A percentile compares a stretch with the other conserved stretches of the same genome.
Conservation (phyloP, 2,113 vertebrate species). For the Furnarius figulus region DNA sequence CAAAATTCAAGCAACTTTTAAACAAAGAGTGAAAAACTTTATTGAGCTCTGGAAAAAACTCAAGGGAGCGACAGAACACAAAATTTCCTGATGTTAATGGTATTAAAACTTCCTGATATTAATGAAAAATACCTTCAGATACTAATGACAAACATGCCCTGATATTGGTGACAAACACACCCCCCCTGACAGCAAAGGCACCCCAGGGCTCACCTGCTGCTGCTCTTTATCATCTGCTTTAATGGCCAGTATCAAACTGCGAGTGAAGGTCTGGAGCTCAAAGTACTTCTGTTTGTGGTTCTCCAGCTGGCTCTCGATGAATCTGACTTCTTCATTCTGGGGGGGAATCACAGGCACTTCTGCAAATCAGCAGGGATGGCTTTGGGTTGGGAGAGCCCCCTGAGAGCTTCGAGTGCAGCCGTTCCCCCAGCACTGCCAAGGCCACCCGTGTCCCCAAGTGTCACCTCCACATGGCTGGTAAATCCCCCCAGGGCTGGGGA, state of each 20-base stretch:
- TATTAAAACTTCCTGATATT: background rate
- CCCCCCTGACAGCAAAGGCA: background rate
- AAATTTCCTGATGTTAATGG: background rate
- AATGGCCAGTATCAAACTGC: constrained; percentile 87
- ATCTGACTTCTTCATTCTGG: constrained; percentile 95
- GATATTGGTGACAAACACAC: background rate
- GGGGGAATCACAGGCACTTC: background rate
- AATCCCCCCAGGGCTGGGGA: background rate
- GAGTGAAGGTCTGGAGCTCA: constrained; percentile 89
- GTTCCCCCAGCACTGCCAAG: background rate
- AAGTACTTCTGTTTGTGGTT: constrained; percentile 93
- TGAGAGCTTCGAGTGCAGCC: background rate
- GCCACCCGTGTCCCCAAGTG: background rate
- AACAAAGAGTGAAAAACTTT: background rate
- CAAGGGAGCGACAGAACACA: background rate
- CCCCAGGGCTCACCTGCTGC: constrained; percentile 83
- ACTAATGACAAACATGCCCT: background rate
- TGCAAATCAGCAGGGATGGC: background rate
- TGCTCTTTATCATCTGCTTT: constrained; percentile 89
- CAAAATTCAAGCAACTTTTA: background rate
- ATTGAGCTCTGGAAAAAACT: background rate
- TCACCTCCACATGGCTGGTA: background rate
- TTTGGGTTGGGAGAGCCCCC: background rate
- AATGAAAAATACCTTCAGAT: background rate
- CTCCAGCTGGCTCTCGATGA: constrained; percentile 91